These are phyloP conservation scores for Sula dactylatra DNA, from an alignment of 2,113 vertebrate species.

Conservation along the genomic window DNA sequence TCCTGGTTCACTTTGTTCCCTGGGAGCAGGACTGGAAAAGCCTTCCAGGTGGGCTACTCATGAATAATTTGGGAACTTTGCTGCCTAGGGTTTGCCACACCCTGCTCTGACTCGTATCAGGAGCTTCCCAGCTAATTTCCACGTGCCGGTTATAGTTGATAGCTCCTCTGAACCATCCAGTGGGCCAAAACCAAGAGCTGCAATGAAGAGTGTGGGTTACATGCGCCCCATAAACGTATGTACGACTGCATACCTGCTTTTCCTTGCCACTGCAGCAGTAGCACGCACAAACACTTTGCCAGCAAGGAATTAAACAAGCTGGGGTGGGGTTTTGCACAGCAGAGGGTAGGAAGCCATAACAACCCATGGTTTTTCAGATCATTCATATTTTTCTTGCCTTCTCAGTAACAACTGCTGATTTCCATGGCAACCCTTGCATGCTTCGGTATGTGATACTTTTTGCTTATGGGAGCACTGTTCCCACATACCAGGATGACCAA, in stretches of 20 bases:
- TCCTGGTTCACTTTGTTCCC: neutral
- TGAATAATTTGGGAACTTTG: neutral
- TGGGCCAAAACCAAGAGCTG: neutral
- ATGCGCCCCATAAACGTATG: accelerated
- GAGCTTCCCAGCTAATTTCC: neutral
- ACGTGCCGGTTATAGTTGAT: neutral
- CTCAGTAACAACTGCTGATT: slow-evolving; percentile 5
- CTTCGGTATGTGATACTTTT: neutral
- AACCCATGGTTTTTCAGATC: neutral
- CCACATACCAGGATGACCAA: neutral
- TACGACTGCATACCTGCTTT: neutral
- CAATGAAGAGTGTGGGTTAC: accelerated
- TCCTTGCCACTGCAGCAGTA: accelerated
- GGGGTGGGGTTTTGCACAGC: neutral
- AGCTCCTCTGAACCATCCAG: neutral
- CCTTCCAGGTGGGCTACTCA: neutral
- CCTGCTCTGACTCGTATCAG: neutral
- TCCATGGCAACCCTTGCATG: slow-evolving; percentile 48
- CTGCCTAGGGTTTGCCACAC: neutral
- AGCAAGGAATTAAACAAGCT: neutral
- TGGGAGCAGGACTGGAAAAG: neutral
- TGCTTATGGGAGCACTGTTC: neutral
- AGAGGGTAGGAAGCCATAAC: neutral
- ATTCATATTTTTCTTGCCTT: slow-evolving; percentile 42
- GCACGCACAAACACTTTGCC: neutral